A percentile compares a stretch with the other conserved stretches of the same genome.
phyloP scores from a whole-genome alignment of 2,113 vertebrate species.

The Gymnorhina tibicen region DNA sequence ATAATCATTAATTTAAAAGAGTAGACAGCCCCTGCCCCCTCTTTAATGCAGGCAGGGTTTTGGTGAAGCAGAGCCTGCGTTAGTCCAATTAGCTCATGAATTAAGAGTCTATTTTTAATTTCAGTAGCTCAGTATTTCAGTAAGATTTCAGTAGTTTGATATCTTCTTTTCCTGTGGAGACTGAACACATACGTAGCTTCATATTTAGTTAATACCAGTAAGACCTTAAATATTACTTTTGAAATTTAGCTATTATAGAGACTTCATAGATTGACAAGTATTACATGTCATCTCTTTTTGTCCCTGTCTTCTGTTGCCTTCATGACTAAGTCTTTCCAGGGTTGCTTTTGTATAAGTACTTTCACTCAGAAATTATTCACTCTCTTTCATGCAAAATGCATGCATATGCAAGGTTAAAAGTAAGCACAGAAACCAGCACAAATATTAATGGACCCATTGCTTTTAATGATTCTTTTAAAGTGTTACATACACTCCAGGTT shows the following conservation, averaged over 20 bases:
- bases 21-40: fast-evolving
- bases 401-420: background rate
- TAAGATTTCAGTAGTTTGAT: background rate
- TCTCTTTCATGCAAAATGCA: background rate
- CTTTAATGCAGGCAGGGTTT: background rate
- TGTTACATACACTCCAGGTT: background rate
- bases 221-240: background rate
- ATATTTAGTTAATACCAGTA: background rate
- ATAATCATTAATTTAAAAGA: background rate
- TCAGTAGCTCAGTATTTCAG: background rate
- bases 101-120: background rate
- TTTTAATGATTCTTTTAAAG: background rate
- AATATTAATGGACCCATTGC: background rate
- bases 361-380: background rate
- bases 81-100: background rate
- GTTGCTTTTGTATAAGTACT: background rate
- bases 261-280: background rate
- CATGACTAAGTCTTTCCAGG: background rate
- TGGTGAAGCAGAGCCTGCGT: background rate
- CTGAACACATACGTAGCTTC: background rate
- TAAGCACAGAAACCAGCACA: background rate
- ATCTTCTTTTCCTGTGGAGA: background rate
- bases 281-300: background rate
- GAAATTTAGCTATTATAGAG: background rate
- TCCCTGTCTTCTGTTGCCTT: background rate